These are phyloP conservation scores for Meteorus colon DNA, from an alignment of 2,888 invertebrate genomes.

Conservation along the genomic window DNA sequence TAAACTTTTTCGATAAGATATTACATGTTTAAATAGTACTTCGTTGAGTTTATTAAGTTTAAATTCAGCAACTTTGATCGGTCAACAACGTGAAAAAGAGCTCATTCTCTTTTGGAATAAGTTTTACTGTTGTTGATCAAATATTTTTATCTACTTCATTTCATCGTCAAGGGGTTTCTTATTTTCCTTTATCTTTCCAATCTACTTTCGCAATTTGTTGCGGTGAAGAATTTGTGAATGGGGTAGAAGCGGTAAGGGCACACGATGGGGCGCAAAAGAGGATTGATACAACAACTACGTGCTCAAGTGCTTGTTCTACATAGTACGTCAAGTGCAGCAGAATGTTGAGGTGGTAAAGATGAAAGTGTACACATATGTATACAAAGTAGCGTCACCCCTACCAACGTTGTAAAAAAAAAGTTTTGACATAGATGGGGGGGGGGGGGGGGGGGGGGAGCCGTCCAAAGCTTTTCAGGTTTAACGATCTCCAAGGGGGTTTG, in stretches of 20 bases:
- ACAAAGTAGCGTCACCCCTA: too few relatives aligned
- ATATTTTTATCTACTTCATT: neutral
- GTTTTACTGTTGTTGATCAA: neutral
- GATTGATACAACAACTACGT: slow-evolving; percentile 2
- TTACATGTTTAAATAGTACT: neutral
- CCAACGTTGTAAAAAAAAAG: neutral
- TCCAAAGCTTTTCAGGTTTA: neutral
- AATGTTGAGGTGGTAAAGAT: slow-evolving; percentile 3
- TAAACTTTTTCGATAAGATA: neutral
- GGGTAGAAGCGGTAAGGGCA: too few relatives aligned
- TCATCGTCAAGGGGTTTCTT: too few relatives aligned
- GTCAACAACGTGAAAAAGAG: neutral
- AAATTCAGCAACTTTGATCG: neutral
- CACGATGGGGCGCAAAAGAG: neutral
- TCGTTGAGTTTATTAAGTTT: neutral
- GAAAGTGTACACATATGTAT: neutral
- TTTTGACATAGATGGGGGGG: neutral
- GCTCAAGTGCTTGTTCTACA: slow-evolving; percentile 1
- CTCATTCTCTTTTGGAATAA: neutral
- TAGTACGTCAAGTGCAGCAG: neutral
- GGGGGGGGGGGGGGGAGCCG: neutral
- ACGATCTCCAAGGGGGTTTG: neutral
- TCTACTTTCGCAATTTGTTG: neutral
- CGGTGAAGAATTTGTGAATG: neutral
- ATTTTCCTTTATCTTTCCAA: neutral